These are phyloP conservation scores for Platysternon megacephalum DNA, from an alignment of 2,113 vertebrate species.

Conservation along the genomic window DNA sequence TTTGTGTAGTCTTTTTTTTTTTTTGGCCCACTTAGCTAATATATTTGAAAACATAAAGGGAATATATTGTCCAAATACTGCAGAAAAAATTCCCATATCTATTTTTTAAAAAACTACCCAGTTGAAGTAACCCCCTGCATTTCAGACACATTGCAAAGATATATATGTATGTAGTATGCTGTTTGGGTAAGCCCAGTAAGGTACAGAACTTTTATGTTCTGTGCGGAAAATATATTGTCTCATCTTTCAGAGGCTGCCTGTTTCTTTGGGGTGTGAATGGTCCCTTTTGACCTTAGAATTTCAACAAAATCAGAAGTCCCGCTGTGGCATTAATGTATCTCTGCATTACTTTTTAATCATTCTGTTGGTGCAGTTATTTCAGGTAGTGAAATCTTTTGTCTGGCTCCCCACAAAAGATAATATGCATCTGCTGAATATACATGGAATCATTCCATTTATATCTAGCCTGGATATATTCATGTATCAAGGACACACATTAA, in stretches of 20 bases:
- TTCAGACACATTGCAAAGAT: neutral
- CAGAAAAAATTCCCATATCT: neutral
- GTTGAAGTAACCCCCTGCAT: neutral
- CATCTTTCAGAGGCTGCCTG: constrained; percentile 1
- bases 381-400: constrained; percentile 24
- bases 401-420: constrained; percentile 20
- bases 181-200: neutral
- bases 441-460: constrained; percentile 51
- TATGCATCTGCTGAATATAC: constrained; percentile 33
- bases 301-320: neutral
- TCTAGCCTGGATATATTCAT: constrained; percentile 38
- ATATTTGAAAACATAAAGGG: neutral
- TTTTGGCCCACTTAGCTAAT: neutral
- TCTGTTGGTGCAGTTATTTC: neutral
- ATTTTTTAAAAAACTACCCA: neutral
- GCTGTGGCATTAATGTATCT: neutral
- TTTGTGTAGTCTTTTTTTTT: neutral
- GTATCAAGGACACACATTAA: constrained; percentile 28
- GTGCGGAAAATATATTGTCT: constrained; percentile 1
- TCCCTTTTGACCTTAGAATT: neutral
- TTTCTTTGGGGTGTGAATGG: neutral
- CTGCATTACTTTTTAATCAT: constrained; percentile 26
- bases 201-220: neutral
- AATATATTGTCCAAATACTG: neutral
- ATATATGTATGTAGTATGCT: rapidly evolving